Evolutionary conservation across 2,113 vertebrate genomes (phyloP).

Genomic region (Alectura lathami): DNA sequence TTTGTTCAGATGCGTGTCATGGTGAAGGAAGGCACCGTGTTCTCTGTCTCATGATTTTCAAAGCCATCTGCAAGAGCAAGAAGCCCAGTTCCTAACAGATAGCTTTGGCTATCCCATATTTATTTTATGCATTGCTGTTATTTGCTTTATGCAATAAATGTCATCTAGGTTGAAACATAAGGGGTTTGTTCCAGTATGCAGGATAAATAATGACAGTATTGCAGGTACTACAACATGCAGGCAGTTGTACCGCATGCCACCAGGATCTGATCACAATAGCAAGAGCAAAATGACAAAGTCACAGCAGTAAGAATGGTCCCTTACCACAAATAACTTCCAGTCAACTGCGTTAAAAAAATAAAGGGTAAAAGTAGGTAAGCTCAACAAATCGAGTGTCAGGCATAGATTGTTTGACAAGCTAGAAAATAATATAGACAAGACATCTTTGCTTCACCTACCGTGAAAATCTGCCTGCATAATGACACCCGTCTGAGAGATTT

Average conservation of each 20-base stretch:
- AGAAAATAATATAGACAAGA: constrained; percentile 39
- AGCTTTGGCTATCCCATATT: neutral
- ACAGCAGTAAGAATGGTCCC: neutral
- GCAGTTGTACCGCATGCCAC: neutral
- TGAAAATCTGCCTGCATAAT: constrained; percentile 28
- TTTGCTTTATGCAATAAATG: constrained; percentile 24
- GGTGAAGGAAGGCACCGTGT: neutral
- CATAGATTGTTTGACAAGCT: constrained; percentile 15
- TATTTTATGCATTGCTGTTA: constrained; percentile 22
- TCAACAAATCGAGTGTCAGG: constrained; percentile 36
- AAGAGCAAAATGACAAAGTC: constrained; percentile 24
- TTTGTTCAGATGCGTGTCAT: neutral
- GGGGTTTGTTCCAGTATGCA: neutral
- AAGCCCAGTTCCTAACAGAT: neutral
- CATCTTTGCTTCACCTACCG: constrained; percentile 34
- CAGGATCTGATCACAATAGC: constrained; percentile 13
- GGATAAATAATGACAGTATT: constrained; percentile 9
- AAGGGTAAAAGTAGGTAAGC: neutral
- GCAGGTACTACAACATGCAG: neutral
- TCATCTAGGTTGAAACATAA: constrained; percentile 12
- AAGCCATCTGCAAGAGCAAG: constrained; percentile 1
- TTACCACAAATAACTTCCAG: constrained; percentile 25
- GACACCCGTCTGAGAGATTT: constrained; percentile 27
- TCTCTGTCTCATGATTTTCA: neutral
- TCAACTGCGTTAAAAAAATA: neutral